Evolutionary conservation across 1,140 invertebrate genomes (phyloP).

Genomic region (Antheraea mylitta): DNA sequence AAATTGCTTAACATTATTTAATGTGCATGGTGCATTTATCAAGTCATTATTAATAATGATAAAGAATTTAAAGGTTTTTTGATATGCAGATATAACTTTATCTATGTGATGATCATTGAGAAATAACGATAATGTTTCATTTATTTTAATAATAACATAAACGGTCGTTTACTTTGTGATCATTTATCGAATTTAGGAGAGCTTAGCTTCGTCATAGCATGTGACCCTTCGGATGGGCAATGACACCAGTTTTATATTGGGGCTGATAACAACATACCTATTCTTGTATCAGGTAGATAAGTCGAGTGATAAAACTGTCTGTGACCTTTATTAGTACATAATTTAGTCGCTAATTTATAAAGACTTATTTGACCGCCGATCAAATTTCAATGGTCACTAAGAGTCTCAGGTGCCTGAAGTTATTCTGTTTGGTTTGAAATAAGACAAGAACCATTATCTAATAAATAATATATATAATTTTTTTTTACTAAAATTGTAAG

Average conservation of each 20-base stretch:
- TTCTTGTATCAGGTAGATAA: neutral
- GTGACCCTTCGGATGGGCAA: neutral
- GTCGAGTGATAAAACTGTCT: neutral
- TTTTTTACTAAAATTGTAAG: too few relatives aligned
- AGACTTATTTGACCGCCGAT: neutral
- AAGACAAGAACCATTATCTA: too few relatives aligned
- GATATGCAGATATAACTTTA: neutral
- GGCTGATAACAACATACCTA: neutral
- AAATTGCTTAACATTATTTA: neutral
- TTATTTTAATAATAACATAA: neutral
- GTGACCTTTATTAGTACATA: neutral
- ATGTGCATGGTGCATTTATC: neutral
- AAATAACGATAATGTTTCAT: neutral
- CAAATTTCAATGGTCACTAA: neutral
- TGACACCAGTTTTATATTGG: neutral
- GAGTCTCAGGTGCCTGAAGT: too few relatives aligned
- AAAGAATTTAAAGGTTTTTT: neutral
- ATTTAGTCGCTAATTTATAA: neutral
- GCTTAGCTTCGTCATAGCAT: neutral
- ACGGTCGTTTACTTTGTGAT: neutral
- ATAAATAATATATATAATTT: too few relatives aligned
- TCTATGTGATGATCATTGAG: neutral
- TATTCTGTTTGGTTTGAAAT: too few relatives aligned
- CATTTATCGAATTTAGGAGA: neutral
- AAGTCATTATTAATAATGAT: neutral